Evolutionary conservation across 2,797 vertebrate species (phyloP).

Genomic region (Clarias platycephalus): DNA sequence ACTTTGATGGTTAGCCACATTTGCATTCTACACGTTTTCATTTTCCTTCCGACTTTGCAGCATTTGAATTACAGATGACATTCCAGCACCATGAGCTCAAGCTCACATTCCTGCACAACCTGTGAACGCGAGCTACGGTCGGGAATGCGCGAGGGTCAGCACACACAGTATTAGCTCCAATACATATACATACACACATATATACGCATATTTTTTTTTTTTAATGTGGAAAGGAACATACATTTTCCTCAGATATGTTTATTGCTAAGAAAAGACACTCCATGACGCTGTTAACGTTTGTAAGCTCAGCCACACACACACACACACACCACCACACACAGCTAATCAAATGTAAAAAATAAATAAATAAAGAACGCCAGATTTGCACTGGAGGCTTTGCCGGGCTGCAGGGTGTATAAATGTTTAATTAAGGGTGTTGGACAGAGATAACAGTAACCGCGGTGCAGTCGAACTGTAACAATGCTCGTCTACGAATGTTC

Average conservation of each 20-base stretch:
- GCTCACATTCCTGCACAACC: conserved; percentile 12
- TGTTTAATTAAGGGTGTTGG: background rate
- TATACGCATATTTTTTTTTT: too few relatives aligned
- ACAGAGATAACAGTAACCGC: background rate
- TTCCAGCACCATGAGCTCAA: conserved; percentile 22
- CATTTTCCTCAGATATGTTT: too few relatives aligned
- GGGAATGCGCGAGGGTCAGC: background rate
- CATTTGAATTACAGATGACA: conserved; percentile 32
- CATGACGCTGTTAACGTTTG: too few relatives aligned
- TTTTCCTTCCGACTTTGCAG: background rate
- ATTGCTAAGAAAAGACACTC: too few relatives aligned
- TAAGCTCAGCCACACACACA: too few relatives aligned
- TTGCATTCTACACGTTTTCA: background rate
- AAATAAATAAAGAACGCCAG: background rate
- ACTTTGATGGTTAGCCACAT: background rate
- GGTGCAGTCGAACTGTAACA: background rate
- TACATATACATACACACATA: background rate
- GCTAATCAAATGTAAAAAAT: background rate
- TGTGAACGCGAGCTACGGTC: background rate
- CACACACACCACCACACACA: too few relatives aligned
- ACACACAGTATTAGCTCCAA: background rate
- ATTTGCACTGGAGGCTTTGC: background rate
- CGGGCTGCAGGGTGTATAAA: background rate
- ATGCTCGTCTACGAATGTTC: background rate
- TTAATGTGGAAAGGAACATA: too few relatives aligned